Percentiles rank a stretch among this genome's conserved stretches.
These are phyloP conservation scores for Acleris holmiana DNA, from an alignment of 2,888 invertebrate species.

Conservation along the genomic window DNA sequence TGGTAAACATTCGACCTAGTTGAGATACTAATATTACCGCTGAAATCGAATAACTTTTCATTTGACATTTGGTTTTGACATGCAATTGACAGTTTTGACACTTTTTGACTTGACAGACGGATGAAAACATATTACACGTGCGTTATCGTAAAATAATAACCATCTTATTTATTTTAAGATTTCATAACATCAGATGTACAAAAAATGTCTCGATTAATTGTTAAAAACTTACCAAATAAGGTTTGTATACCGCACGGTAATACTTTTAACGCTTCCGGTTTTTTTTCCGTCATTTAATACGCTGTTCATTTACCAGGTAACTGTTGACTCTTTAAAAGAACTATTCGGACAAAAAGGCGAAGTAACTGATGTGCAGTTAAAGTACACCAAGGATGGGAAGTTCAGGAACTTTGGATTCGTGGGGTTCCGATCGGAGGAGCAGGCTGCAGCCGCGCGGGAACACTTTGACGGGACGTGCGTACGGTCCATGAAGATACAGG, in stretches of 20 bases:
- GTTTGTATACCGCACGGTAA: conserved; percentile 79
- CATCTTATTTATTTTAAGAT: too few species aligned
- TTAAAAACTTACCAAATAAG: conserved; percentile 95
- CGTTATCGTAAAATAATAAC: too few species aligned
- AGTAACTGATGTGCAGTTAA: conserved; percentile 96
- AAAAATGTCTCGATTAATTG: conserved; percentile 92
- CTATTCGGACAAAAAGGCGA: conserved; percentile 92
- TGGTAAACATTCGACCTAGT: too few species aligned
- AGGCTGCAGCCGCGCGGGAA: conserved; percentile 90
- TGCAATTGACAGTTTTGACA: too few species aligned
- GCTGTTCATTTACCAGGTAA: conserved; percentile 85
- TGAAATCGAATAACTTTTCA: too few species aligned
- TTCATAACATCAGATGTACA: too few species aligned
- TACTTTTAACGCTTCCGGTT: conserved; percentile 7
- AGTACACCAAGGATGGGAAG: conserved; percentile 95
- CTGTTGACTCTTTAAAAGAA: conserved; percentile 89
- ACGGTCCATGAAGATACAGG: conserved; percentile 91
- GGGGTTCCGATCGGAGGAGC: conserved; percentile 92
- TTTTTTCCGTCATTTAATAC: conserved; percentile 16
- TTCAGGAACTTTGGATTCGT: conserved; percentile 97
- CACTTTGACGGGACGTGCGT: conserved; percentile 94
- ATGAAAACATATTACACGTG: too few species aligned
- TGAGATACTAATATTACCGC: too few species aligned
- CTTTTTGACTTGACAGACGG: too few species aligned
- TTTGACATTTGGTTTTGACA: too few species aligned